phyloP scores from a whole-genome alignment of 2,888 invertebrate species.

The Branchipolynoe longqiensis region DNA sequence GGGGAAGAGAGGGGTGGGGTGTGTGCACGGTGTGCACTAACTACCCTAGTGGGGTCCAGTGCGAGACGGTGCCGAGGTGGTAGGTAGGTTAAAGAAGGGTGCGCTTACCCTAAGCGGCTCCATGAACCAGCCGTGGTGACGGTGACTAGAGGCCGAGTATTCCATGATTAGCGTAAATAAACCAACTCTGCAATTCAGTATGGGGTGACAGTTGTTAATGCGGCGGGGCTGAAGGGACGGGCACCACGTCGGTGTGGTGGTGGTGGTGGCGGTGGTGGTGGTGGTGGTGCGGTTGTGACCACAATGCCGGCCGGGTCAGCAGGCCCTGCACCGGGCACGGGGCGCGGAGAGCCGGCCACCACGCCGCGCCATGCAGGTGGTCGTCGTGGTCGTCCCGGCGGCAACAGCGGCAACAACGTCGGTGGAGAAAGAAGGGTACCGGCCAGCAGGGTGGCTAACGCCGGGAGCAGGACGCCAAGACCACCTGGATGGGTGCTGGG shows the following conservation, averaged over 20 bases:
- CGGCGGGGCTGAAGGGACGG: not conserved
- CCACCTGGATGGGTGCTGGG: no score
- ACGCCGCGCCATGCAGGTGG: not conserved
- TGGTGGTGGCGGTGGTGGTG: not conserved
- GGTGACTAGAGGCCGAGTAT: constrained; percentile 17
- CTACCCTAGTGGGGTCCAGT: no score
- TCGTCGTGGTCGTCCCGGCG: not conserved
- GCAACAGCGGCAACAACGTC: not conserved
- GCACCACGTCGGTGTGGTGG: not conserved
- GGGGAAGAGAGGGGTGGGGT: no score
- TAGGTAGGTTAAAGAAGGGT: not conserved
- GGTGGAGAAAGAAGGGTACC: no score
- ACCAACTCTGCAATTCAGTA: not conserved
- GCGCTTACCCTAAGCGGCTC: constrained; percentile 54
- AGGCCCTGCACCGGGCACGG: not conserved
- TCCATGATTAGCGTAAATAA: constrained; percentile 21
- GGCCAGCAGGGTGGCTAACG: no score
- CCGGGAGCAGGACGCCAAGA: no score
- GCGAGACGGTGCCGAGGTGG: no score
- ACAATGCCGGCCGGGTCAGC: not conserved
- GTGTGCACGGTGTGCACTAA: no score
- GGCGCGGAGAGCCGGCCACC: not conserved
- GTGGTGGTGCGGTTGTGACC: not conserved
- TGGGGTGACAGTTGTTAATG: not conserved
- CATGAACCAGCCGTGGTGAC: constrained; percentile 57